Evolutionary conservation across 1,140 invertebrate genomes (phyloP).

Genomic region (Antheraea mylitta): DNA sequence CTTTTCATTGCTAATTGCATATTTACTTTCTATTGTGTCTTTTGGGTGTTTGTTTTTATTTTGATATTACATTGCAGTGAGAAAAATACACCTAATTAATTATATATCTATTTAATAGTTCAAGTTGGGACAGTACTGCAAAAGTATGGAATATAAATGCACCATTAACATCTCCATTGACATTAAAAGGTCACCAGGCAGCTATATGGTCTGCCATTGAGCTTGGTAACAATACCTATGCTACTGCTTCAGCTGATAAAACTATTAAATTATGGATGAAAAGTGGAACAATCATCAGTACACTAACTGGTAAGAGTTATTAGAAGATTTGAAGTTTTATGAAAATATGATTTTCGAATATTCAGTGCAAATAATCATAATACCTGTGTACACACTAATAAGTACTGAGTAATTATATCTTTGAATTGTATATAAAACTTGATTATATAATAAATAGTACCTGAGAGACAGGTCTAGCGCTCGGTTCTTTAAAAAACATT

Average conservation of each 20-base stretch:
- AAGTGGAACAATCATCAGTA: conserved; percentile 77
- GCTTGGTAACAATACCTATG: conserved; percentile 80
- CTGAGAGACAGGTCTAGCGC: too few species aligned
- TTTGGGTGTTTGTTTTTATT: too few species aligned
- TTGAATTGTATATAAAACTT: too few species aligned
- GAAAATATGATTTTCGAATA: not conserved
- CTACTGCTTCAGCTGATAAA: conserved; percentile 96
- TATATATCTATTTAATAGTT: conserved; percentile 72
- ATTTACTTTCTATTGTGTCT: too few species aligned
- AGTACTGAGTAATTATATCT: too few species aligned
- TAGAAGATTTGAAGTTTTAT: not conserved
- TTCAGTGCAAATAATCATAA: not conserved
- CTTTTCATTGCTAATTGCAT: too few species aligned
- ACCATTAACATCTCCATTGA: conserved; percentile 73
- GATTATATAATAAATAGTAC: too few species aligned
- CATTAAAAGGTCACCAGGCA: conserved; percentile 88
- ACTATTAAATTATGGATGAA: conserved; percentile 90
- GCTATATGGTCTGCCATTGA: conserved; percentile 94
- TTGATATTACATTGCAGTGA: too few species aligned
- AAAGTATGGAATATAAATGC: conserved; percentile 86
- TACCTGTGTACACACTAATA: not conserved
- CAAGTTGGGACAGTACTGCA: conserved; percentile 95
- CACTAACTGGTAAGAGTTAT: conserved; percentile 38
- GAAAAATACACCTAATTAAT: not conserved
- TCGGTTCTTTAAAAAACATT: too few species aligned